Evolutionary conservation across 2,113 vertebrate genomes (phyloP), one percentile per base, ranked within the genome.

Genomic region (Phylloscopus whistleri): DNA sequence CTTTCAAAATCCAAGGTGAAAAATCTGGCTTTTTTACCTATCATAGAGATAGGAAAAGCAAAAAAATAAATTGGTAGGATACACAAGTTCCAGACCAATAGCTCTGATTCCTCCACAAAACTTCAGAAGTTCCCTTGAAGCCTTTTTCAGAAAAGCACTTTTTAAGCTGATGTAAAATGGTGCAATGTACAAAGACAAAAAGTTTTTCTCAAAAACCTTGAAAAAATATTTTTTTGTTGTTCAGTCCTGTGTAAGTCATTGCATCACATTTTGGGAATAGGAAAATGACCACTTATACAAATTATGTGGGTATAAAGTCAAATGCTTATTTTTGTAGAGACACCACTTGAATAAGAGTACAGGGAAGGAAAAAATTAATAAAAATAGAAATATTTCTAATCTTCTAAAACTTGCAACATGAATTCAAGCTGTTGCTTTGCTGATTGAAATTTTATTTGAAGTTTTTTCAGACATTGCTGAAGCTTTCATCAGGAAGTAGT

Each of bases 381-480:
- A 74, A 55, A 19, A 39, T 21, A 85, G 41, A 82, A 90, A 83
- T 15, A 39, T 21, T 53, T 75, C 19, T 81, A 79, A 91, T 87
- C 35, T 82, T 30, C 8, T 66, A 76, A 92, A 94, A 83, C 28
- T 74, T 79, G n/a, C 28, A 76, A 7, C 10, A 66, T 73, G 63
- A 58, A 56, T 88, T 85, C 75, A 79, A 60, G 74, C 53, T 73
- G 46, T 53, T 87, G 48, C 73, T 13, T 56, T 82, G 33, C 18
- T 77, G 83, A 90, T 28, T 88, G 63, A 92, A 88, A 88, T 90
- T 88, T 79, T 76, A 86, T 93, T 63, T 86, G 72, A 86, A 86
- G 20, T 33, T 90, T 31, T 79, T 86, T 92, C 59, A 88, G 26
- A 19, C 15, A 51, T 44, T 85, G 51, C 67, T 83, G 79, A 91